phyloP scores from a whole-genome alignment of 2,113 vertebrate species.

The Gila orcuttii region DNA sequence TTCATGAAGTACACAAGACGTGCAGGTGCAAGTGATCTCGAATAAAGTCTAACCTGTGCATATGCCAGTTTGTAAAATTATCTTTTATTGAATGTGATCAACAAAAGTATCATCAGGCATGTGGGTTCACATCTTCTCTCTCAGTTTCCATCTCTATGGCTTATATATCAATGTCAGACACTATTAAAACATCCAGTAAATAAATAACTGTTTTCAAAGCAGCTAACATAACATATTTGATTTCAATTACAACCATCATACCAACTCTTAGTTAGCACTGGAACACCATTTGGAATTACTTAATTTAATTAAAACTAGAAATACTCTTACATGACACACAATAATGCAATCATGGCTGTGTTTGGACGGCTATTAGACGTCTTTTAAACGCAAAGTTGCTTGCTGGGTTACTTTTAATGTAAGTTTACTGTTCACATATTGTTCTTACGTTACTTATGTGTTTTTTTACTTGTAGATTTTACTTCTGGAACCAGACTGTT shows the following conservation, averaged over 20 bases:
- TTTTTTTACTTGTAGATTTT: too few relatives aligned
- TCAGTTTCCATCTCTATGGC: neutral
- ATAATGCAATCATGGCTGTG: constrained; percentile 44
- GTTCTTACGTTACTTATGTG: too few relatives aligned
- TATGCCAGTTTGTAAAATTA: neutral
- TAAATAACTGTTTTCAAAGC: neutral
- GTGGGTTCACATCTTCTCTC: neutral
- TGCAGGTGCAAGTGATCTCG: neutral
- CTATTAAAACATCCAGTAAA: neutral
- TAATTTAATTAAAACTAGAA: constrained; percentile 64
- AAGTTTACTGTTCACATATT: too few relatives aligned
- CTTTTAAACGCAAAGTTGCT: too few relatives aligned
- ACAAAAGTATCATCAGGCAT: neutral
- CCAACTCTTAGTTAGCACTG: neutral
- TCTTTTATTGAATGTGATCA: neutral
- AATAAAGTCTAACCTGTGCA: neutral
- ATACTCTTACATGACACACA: constrained; percentile 59
- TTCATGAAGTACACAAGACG: neutral
- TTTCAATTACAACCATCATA: constrained; percentile 8
- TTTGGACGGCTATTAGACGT: too few relatives aligned
- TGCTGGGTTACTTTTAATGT: too few relatives aligned
- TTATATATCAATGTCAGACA: constrained; percentile 16
- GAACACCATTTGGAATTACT: constrained; percentile 37
- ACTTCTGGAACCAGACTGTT: too few relatives aligned
- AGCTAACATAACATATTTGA: neutral